Percentiles rank a stretch among this genome's conserved stretches.
phyloP scores from a whole-genome alignment of 2,113 vertebrate genomes.

The Perccottus glenii region DNA sequence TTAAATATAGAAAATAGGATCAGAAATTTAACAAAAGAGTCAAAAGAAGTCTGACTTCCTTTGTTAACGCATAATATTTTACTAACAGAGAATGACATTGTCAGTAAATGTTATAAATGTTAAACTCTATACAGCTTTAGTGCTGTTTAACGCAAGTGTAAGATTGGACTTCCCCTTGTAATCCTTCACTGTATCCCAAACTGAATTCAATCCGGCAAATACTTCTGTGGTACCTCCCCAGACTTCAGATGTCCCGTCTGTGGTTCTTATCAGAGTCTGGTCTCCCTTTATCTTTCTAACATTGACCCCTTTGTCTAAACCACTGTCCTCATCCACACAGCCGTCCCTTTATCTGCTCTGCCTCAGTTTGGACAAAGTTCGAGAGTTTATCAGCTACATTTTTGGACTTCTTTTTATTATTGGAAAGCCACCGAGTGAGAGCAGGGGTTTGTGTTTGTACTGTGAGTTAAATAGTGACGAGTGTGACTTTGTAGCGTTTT shows the following conservation, averaged over 20 bases:
- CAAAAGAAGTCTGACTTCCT: no score
- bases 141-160: no score
- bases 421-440: slow-evolving; percentile 42
- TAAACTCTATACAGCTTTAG: no score
- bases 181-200: slow-evolving; percentile 34
- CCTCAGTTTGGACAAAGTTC: slow-evolving; percentile 48
- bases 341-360: slow-evolving; percentile 18
- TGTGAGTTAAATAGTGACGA: no score
- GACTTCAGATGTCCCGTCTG: slow-evolving; percentile 18
- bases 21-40: no score
- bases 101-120: no score
- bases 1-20: no score
- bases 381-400: slow-evolving; percentile 61
- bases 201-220: slow-evolving; percentile 31
- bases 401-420: slow-evolving; percentile 68
- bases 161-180: slow-evolving; percentile 17
- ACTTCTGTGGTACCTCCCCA: slow-evolving; percentile 21
- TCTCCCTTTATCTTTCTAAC: slow-evolving; percentile 27
- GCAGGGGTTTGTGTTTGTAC: no score
- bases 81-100: no score
- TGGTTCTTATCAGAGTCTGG: slow-evolving; percentile 45
- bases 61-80: no score
- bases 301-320: slow-evolving; percentile 41
- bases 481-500: no score
- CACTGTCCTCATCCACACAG: slow-evolving; percentile 32